Conservation (phyloP, 2,888 invertebrate genomes). For the Nomada fabriciana region DNA sequence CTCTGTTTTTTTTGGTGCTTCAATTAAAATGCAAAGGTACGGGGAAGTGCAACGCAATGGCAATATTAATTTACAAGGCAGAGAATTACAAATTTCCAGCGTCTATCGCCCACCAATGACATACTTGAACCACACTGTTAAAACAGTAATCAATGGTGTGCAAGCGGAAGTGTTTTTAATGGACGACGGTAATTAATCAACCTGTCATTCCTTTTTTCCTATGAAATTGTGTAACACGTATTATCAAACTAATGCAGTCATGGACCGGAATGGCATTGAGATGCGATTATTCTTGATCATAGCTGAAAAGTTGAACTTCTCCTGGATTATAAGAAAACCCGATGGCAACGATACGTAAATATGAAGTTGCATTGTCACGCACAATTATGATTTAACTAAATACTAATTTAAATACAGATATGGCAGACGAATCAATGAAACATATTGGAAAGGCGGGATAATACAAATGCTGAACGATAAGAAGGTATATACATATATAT, state of each 20-base stretch:
- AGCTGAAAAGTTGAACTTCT: constrained; percentile 78
- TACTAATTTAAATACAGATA: constrained; percentile 65
- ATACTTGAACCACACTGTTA: constrained; percentile 71
- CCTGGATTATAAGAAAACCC: constrained; percentile 75
- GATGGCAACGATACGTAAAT: constrained; percentile 69
- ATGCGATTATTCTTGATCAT: constrained; percentile 75
- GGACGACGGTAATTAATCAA: constrained; percentile 65
- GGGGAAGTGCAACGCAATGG: constrained; percentile 60
- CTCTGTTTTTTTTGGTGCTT: neutral
- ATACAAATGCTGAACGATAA: constrained; percentile 65
- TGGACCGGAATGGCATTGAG: constrained; percentile 79
- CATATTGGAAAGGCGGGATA: constrained; percentile 76
- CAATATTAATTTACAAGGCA: constrained; percentile 71
- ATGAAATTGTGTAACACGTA: neutral
- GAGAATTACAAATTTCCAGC: constrained; percentile 72
- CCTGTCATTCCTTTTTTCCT: neutral
- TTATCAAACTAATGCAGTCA: constrained; percentile 54
- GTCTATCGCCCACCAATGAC: constrained; percentile 76
- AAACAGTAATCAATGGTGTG: constrained; percentile 71
- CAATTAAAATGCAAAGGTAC: constrained; percentile 55
- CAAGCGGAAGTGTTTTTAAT: constrained; percentile 70
- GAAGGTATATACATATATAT: constrained; percentile 60
- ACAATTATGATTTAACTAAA: neutral
- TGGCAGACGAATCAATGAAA: constrained; percentile 72
- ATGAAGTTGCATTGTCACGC: neutral